Evolutionary conservation across 92 coral and sea anemone genomes (phyloP).

Genomic region (Montipora capitata): DNA sequence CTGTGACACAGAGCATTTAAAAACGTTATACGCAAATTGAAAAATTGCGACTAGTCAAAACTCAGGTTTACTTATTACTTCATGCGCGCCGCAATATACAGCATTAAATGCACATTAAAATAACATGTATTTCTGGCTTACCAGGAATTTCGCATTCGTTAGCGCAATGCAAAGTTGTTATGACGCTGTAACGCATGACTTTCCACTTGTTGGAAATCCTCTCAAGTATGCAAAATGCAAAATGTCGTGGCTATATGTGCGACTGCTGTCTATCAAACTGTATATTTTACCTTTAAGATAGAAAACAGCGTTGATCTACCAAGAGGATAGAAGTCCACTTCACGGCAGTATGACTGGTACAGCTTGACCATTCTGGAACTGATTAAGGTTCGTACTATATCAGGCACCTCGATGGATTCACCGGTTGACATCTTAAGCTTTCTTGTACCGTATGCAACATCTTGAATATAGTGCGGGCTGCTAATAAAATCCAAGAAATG

Average conservation of each 20-base stretch:
- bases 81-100: not conserved
- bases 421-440: conserved; percentile 51
- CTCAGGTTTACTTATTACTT: not conserved
- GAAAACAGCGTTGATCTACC: conserved; percentile 50
- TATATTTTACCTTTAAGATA: not conserved
- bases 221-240: not conserved
- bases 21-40: no score
- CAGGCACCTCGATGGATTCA: conserved; percentile 41
- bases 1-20: conserved; percentile 21
- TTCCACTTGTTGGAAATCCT: not conserved
- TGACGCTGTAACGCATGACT: not conserved
- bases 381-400: conserved; percentile 46
- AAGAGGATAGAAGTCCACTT: conserved; percentile 30
- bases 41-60: no score
- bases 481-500: conserved; percentile 71
- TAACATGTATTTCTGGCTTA: not conserved
- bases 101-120: not conserved
- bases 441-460: conserved; percentile 58
- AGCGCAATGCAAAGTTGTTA: not conserved
- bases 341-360: conserved; percentile 55
- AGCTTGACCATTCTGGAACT: conserved; percentile 50
- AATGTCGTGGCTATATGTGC: not conserved
- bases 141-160: not conserved
- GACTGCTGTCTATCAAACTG: not conserved
- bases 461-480: conserved; percentile 53